Evolutionary conservation across 1,140 invertebrate genomes (phyloP).

Genomic region (Eriosoma lanigerum): DNA sequence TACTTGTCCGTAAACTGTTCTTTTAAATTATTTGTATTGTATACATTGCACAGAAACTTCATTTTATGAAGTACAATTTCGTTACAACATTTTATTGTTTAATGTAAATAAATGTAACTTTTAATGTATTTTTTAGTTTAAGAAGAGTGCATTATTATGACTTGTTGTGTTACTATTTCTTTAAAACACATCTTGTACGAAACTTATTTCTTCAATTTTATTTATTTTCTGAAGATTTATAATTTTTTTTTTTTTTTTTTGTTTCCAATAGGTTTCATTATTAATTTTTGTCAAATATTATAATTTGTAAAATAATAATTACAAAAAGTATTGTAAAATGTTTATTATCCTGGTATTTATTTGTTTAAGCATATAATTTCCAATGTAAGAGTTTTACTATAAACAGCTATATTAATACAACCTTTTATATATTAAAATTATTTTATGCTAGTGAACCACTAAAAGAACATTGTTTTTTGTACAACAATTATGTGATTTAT

Average conservation of each 20-base stretch:
- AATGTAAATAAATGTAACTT: constrained; percentile 13
- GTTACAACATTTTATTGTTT: constrained; percentile 12
- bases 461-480: neutral
- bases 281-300: neutral
- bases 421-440: too few relatives aligned
- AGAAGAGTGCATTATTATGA: neutral
- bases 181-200: neutral
- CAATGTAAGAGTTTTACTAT: too few relatives aligned
- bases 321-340: too few relatives aligned
- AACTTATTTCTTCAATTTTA: constrained; percentile 7
- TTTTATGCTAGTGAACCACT: constrained; percentile 12
- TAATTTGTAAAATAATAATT: too few relatives aligned
- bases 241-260: constrained; percentile 1
- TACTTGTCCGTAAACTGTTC: constrained; percentile 27
- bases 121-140: neutral
- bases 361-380: too few relatives aligned
- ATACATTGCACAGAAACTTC: neutral
- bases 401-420: too few relatives aligned
- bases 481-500: constrained; percentile 13
- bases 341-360: too few relatives aligned
- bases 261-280: neutral
- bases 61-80: constrained; percentile 24
- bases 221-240: neutral
- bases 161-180: constrained; percentile 28
- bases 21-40: constrained; percentile 23